Conservation (phyloP, 2,888 invertebrate genomes). For the Ormyrus pomaceus region DNA sequence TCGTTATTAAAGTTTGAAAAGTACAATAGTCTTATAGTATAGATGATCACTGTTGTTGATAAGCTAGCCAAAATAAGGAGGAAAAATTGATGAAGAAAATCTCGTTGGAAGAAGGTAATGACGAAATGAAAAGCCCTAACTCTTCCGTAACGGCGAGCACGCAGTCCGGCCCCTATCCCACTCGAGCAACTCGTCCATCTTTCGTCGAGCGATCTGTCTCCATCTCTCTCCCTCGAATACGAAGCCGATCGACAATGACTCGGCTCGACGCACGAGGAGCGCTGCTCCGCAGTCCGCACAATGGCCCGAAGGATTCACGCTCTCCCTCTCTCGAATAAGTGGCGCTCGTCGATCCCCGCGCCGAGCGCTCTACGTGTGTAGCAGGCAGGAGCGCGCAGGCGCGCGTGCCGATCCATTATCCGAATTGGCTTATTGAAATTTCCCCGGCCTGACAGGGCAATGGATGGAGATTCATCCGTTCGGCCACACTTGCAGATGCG, state of each 20-base stretch:
- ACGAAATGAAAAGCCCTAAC: slow-evolving; percentile 26
- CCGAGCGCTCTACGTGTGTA: slow-evolving; percentile 58
- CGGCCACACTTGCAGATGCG: slow-evolving; percentile 69
- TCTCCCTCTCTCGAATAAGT: slow-evolving; percentile 40
- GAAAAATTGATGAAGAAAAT: too few relatives aligned
- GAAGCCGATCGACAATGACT: slow-evolving; percentile 50
- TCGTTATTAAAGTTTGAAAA: too few relatives aligned
- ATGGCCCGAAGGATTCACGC: slow-evolving; percentile 42
- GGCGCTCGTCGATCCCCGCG: slow-evolving; percentile 49
- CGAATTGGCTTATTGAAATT: slow-evolving; percentile 75
- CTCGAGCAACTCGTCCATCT: slow-evolving; percentile 39
- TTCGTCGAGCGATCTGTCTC: slow-evolving; percentile 47
- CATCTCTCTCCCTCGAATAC: slow-evolving; percentile 26
- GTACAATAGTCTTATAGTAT: too few relatives aligned
- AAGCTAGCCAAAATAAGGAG: too few relatives aligned
- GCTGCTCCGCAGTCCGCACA: slow-evolving; percentile 2
- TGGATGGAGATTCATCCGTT: slow-evolving; percentile 73
- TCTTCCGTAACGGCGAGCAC: background rate
- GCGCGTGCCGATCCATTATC: slow-evolving; percentile 73
- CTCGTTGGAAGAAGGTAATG: background rate
- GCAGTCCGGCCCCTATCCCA: background rate
- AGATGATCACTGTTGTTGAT: too few relatives aligned
- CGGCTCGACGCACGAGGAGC: background rate
- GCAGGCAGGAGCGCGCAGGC: slow-evolving; percentile 50
- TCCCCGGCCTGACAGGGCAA: slow-evolving; percentile 69